phyloP scores from a whole-genome alignment of 2,888 invertebrate genomes.

The Eudasyphora cyanicolor region DNA sequence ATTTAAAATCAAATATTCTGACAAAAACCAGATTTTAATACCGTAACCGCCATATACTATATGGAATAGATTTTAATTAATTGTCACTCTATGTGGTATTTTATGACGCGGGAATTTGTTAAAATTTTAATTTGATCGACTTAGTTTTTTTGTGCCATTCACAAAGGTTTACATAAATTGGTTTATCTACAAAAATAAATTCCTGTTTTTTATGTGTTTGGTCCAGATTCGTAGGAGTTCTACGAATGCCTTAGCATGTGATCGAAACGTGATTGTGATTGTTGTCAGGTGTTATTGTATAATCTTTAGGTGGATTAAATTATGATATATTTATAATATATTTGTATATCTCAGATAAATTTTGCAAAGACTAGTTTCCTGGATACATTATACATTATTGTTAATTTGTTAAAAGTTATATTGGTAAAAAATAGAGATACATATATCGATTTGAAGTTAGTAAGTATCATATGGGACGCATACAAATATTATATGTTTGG shows the following conservation, averaged over 20 bases:
- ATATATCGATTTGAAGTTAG: no score
- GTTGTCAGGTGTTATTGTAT: not conserved
- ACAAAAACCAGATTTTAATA: not conserved
- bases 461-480: no score
- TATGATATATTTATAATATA: no score
- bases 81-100: not conserved
- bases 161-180: not conserved
- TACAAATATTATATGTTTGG: no score
- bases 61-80: not conserved
- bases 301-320: no score
- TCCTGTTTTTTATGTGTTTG: not conserved
- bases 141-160: not conserved
- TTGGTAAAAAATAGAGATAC: no score
- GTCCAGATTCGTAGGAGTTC: not conserved
- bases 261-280: not conserved
- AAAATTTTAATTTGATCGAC: not conserved
- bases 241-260: no score
- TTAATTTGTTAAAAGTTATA: no score
- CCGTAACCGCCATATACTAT: not conserved
- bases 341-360: no score
- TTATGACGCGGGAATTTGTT: not conserved
- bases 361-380: no score
- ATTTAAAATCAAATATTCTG: not conserved
- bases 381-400: no score
- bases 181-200: no score